Conservation (phyloP, 2,797 vertebrate species). For the Melopsittacus undulatus region DNA sequence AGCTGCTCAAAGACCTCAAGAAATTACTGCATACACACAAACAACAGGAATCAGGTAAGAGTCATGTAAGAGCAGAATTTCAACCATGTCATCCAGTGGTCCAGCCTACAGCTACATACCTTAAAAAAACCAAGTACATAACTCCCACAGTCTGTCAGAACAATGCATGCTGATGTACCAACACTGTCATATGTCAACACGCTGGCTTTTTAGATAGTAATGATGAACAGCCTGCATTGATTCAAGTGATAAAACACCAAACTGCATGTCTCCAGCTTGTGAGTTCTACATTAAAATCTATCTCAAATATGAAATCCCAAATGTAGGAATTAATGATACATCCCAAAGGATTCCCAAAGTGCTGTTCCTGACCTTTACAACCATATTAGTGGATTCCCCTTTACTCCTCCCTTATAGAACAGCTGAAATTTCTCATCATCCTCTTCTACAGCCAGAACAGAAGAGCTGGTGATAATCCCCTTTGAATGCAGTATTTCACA, state of each 20-base stretch:
- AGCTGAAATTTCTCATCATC: background rate
- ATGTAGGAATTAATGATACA: background rate
- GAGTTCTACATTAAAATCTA: slow-evolving; percentile 19
- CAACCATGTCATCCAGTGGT: background rate
- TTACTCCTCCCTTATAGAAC: background rate
- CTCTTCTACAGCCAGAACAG: background rate
- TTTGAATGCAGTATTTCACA: slow-evolving; percentile 42
- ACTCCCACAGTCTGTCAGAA: background rate
- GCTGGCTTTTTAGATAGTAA: background rate
- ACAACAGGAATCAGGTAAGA: background rate
- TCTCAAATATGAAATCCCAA: background rate
- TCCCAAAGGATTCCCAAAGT: background rate
- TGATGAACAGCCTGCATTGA: background rate
- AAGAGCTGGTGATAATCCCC: slow-evolving; percentile 19
- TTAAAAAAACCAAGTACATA: background rate
- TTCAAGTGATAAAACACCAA: background rate
- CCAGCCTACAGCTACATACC: background rate
- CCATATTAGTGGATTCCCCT: background rate
- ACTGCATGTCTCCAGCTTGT: background rate
- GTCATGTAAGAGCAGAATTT: background rate
- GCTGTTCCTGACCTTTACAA: slow-evolving; percentile 10
- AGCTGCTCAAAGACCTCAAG: background rate
- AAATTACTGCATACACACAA: background rate
- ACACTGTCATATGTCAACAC: background rate
- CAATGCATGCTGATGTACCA: slow-evolving; percentile 2